Conservation (phyloP, 2,888 invertebrate genomes). For the Philereme transversata region DNA sequence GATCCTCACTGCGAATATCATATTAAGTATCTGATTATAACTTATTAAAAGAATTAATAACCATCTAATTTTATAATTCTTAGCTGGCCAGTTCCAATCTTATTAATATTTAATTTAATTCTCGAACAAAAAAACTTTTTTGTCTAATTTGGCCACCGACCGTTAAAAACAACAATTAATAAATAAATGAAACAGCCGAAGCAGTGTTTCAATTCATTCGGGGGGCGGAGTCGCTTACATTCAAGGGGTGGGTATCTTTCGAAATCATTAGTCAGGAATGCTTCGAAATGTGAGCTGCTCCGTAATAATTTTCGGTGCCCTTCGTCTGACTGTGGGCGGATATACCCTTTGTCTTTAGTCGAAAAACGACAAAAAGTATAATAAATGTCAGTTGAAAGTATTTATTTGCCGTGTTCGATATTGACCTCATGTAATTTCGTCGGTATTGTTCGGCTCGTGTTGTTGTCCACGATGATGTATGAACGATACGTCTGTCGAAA, state of each 20-base stretch:
- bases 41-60: conserved; percentile 21
- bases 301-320: conserved; percentile 79
- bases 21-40: conserved; percentile 29
- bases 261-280: conserved; percentile 82
- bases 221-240: conserved; percentile 80
- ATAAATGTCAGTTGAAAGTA: conserved; percentile 72
- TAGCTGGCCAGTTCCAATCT: conserved; percentile 11
- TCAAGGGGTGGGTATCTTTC: conserved; percentile 82
- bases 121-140: conserved; percentile 28
- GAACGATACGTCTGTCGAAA: conserved; percentile 60
- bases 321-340: conserved; percentile 75
- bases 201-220: conserved; percentile 82
- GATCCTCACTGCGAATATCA: conserved; percentile 24
- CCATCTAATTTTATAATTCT: conserved; percentile 23
- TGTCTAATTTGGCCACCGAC: conserved; percentile 61
- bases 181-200: conserved; percentile 68
- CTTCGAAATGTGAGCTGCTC: conserved; percentile 67
- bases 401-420: conserved; percentile 72
- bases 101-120: conserved; percentile 5
- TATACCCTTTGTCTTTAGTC: conserved; percentile 77
- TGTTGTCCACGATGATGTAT: conserved; percentile 70
- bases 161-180: conserved; percentile 79
- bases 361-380: conserved; percentile 65
- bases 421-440: conserved; percentile 69
- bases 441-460: conserved; percentile 63